Evolutionary conservation across 2,113 vertebrate genomes (phyloP).

Genomic region (Pachycephala philippinensis): DNA sequence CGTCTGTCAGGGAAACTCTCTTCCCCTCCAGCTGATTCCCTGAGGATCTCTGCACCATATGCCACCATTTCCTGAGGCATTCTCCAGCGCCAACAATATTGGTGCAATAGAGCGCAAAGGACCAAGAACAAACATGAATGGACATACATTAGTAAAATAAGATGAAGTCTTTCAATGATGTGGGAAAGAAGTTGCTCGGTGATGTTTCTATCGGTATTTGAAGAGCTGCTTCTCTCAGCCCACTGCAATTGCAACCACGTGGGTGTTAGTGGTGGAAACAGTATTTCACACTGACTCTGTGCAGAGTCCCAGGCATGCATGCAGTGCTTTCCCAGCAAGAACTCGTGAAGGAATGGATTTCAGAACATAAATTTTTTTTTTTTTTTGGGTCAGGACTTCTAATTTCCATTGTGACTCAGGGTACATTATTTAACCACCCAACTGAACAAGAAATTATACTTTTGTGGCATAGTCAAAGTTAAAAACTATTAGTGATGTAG

Average conservation of each 20-base stretch:
- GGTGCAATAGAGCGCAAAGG: neutral
- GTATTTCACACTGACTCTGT: neutral
- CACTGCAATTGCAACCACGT: neutral
- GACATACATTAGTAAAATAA: neutral
- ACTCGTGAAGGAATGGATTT: neutral
- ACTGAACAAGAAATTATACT: neutral
- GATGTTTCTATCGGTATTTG: neutral
- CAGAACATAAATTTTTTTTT: neutral
- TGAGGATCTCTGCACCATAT: neutral
- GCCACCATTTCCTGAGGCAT: neutral
- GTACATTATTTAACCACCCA: neutral
- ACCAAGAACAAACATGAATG: neutral
- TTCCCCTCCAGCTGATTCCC: neutral
- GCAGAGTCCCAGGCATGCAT: neutral
- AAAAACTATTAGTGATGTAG: fast-evolving
- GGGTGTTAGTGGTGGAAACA: neutral
- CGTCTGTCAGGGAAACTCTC: neutral
- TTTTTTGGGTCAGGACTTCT: neutral
- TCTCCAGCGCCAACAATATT: neutral
- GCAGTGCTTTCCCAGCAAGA: neutral
- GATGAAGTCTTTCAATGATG: neutral
- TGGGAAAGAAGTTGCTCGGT: neutral
- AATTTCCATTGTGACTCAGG: neutral
- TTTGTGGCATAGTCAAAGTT: neutral
- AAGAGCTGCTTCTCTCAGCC: neutral